These are phyloP conservation scores for Pogonognathellus flavescens DNA, from an alignment of 1,140 invertebrate species.

Conservation along the genomic window DNA sequence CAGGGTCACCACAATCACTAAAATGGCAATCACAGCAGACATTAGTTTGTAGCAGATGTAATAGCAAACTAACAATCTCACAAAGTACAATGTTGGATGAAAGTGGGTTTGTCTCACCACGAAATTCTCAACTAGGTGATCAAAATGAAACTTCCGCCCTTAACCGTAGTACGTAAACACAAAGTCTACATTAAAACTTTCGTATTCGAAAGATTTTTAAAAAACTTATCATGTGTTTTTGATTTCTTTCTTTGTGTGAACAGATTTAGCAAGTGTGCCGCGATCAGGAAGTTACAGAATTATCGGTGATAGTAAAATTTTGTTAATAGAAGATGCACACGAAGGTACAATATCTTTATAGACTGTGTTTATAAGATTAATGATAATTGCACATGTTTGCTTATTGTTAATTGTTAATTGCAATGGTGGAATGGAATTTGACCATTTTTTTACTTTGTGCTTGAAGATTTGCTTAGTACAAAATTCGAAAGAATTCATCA, in stretches of 20 bases:
- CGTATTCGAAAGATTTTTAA: too few relatives aligned
- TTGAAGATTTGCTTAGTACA: background rate
- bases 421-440: background rate
- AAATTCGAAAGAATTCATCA: slow-evolving; percentile 1
- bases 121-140: background rate
- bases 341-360: too few relatives aligned
- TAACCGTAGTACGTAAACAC: too few relatives aligned
- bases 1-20: slow-evolving; percentile 10
- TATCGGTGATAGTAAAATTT: too few relatives aligned
- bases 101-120: background rate
- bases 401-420: background rate
- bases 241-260: too few relatives aligned
- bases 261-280: too few relatives aligned
- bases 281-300: too few relatives aligned
- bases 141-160: background rate
- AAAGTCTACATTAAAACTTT: too few relatives aligned
- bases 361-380: too few relatives aligned
- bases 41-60: background rate
- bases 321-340: too few relatives aligned
- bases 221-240: too few relatives aligned
- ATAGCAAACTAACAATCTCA: background rate
- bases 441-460: background rate
- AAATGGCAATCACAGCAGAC: slow-evolving; percentile 8
- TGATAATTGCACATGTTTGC: background rate
- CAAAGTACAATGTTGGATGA: background rate